Conservation (phyloP, 2,888 invertebrate species). For the Parelbella ahira region DNA sequence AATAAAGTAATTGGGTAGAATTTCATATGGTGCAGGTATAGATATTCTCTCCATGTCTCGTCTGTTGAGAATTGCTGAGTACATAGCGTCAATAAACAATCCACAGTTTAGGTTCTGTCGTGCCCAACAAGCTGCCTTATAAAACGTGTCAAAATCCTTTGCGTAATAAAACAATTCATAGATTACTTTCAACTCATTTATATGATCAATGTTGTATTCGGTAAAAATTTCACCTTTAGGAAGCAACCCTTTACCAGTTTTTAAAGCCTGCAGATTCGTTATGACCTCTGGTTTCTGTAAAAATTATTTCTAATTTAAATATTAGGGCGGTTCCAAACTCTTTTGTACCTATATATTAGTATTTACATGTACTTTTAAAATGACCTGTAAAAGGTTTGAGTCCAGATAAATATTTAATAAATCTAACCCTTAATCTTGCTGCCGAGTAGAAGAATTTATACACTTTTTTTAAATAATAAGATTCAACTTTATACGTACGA, state of each 20-base stretch:
- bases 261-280: constrained; percentile 46
- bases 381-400: too few relatives aligned
- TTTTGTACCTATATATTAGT: too few relatives aligned
- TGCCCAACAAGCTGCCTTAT: constrained; percentile 79
- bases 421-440: too few relatives aligned
- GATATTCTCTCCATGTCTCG: constrained; percentile 79
- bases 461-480: too few relatives aligned
- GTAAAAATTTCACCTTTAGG: constrained; percentile 62
- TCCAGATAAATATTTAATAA: too few relatives aligned
- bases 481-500: too few relatives aligned
- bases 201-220: constrained; percentile 54
- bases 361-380: too few relatives aligned
- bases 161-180: constrained; percentile 78
- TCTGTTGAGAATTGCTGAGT: constrained; percentile 79
- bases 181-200: constrained; percentile 52
- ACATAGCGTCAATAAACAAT: constrained; percentile 82
- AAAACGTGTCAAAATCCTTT: constrained; percentile 80
- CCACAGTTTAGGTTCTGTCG: constrained; percentile 83
- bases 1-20: constrained; percentile 84
- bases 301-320: not conserved
- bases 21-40: constrained; percentile 84
- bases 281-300: constrained; percentile 52
- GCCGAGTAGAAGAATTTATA: too few relatives aligned
- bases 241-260: constrained; percentile 46
- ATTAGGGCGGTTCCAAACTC: too few relatives aligned